Conservation (phyloP, 2,888 invertebrate species). For the Shargacucullia verbasci region DNA sequence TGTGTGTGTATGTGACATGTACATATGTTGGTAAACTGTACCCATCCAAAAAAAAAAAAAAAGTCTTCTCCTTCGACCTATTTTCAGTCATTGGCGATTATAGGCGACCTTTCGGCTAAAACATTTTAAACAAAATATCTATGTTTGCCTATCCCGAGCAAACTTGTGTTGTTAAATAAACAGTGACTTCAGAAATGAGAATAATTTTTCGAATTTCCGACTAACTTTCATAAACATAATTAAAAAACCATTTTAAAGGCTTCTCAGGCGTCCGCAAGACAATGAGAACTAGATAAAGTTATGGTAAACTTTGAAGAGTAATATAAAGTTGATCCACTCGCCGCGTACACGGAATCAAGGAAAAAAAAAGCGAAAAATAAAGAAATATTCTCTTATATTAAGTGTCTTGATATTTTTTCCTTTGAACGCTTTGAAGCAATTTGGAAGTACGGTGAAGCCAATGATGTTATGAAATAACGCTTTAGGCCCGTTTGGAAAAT, state of each 20-base stretch:
- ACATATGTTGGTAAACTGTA: too few relatives aligned
- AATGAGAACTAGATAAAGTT: constrained; percentile 59
- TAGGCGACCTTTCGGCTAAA: too few relatives aligned
- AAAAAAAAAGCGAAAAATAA: constrained; percentile 32
- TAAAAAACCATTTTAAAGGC: constrained; percentile 70
- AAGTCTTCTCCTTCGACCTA: too few relatives aligned
- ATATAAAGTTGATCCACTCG: constrained; percentile 56
- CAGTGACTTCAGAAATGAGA: constrained; percentile 36
- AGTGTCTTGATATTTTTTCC: constrained; percentile 35
- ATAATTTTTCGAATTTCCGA: constrained; percentile 55
- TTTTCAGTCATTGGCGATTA: too few relatives aligned
- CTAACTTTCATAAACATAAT: constrained; percentile 62
- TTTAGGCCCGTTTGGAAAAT: constrained; percentile 36
- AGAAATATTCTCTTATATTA: constrained; percentile 28
- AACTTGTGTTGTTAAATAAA: constrained; percentile 19
- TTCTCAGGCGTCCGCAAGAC: constrained; percentile 58
- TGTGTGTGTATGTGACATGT: too few relatives aligned
- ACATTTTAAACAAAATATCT: background rate
- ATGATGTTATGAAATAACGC: constrained; percentile 45
- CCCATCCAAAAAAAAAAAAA: too few relatives aligned
- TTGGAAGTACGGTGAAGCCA: constrained; percentile 36
- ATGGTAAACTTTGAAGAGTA: constrained; percentile 54
- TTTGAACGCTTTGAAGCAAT: constrained; percentile 46
- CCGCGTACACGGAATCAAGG: constrained; percentile 35
- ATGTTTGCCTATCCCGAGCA: constrained; percentile 1